Conservation (phyloP, 2,797 vertebrate species). For the Hyperoplus immaculatus region DNA sequence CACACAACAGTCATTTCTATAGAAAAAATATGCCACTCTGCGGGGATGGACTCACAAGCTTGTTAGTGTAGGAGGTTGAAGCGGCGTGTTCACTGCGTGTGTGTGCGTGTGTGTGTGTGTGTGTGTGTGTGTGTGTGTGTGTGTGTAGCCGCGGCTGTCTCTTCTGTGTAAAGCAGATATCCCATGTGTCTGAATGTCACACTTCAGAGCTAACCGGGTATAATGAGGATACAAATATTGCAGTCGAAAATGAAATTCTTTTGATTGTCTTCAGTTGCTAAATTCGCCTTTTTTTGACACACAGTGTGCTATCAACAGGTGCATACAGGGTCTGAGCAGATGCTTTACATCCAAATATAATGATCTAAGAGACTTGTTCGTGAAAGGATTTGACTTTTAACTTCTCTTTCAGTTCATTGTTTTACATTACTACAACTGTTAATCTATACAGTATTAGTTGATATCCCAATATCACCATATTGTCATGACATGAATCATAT, state of each 20-base stretch:
- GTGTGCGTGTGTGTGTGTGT: constrained; percentile 3
- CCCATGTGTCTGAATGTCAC: constrained; percentile 62
- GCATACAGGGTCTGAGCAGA: background rate
- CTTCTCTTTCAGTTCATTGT: background rate
- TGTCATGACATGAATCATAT: background rate
- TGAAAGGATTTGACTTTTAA: background rate
- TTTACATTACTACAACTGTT: background rate
- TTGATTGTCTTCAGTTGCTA: constrained; percentile 34
- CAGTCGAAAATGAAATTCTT: constrained; percentile 36
- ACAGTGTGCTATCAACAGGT: constrained; percentile 4
- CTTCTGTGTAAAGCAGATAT: constrained; percentile 42
- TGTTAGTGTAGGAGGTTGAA: constrained; percentile 62
- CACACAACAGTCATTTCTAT: constrained; percentile 58
- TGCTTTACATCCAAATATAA: background rate
- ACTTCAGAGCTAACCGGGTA: constrained; percentile 59
- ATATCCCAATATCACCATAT: background rate
- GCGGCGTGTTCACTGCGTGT: constrained; percentile 4
- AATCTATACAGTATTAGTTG: background rate
- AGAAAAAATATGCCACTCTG: constrained; percentile 64
- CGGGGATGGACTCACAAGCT: constrained; percentile 58
- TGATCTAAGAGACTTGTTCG: background rate
- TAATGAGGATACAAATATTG: constrained; percentile 69
- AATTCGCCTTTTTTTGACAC: constrained; percentile 26
- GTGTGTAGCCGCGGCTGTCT: constrained; percentile 28
- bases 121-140: constrained; percentile 3